Evolutionary conservation across 2,797 vertebrate species (phyloP).

Genomic region (Potorous gilbertii): DNA sequence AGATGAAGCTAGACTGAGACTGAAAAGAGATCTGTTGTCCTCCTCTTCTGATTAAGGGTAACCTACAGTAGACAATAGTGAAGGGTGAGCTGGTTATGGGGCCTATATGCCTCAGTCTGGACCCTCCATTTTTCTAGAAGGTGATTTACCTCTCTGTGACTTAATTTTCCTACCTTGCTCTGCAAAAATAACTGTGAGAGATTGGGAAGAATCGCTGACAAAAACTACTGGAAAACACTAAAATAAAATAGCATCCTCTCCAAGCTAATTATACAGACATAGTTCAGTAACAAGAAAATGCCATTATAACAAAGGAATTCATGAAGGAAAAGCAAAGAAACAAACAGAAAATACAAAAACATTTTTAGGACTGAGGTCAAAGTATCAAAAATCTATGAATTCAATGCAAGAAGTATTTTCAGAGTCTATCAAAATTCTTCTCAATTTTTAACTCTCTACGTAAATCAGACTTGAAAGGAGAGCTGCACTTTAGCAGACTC

Average conservation of each 20-base stretch:
- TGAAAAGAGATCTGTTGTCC: slow-evolving; percentile 18
- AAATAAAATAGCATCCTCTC: background rate
- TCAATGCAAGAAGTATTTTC: background rate
- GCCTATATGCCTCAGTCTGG: background rate
- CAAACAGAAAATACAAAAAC: background rate
- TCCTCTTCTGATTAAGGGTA: slow-evolving; percentile 24
- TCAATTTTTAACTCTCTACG: background rate
- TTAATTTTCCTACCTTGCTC: background rate
- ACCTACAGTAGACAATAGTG: background rate
- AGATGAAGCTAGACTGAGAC: slow-evolving; percentile 17
- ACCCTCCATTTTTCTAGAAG: background rate
- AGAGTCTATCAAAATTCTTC: background rate
- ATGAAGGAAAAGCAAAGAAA: background rate
- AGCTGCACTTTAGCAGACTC: background rate
- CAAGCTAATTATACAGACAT: background rate
- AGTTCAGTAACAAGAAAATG: background rate
- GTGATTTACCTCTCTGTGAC: background rate
- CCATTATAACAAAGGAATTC: background rate
- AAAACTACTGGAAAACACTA: background rate
- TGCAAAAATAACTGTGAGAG: background rate
- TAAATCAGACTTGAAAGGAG: background rate
- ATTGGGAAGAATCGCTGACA: background rate
- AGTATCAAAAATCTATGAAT: background rate
- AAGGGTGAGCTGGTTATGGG: background rate
- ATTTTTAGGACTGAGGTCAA: background rate